phyloP scores from a whole-genome alignment of 2,113 vertebrate genomes.

The Austrofundulus limnaeus region DNA sequence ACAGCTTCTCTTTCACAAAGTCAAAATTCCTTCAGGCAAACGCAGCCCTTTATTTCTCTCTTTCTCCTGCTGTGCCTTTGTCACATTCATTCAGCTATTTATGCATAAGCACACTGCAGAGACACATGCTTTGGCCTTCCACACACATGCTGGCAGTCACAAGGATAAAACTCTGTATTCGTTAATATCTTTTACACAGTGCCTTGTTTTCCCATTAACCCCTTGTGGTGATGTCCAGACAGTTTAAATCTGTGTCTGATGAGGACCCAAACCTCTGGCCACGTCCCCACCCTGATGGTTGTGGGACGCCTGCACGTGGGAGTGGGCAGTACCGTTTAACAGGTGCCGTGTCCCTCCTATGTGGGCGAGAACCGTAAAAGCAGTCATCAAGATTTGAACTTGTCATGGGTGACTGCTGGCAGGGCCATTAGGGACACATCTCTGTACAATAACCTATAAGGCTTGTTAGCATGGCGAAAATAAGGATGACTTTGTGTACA shows the following conservation, averaged over 20 bases:
- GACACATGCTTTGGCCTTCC: slow-evolving; percentile 40
- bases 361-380: slow-evolving; percentile 65
- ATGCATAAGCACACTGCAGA: slow-evolving; percentile 46
- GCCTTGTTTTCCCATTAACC: slow-evolving; percentile 62
- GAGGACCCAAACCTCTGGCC: slow-evolving; percentile 28
- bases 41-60: slow-evolving; percentile 39
- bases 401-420: slow-evolving; percentile 78
- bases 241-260: slow-evolving; percentile 59
- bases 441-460: slow-evolving; percentile 71
- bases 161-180: slow-evolving; percentile 30
- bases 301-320: slow-evolving; percentile 51
- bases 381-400: slow-evolving; percentile 77
- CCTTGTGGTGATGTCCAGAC: slow-evolving; percentile 60
- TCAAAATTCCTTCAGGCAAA: slow-evolving; percentile 62
- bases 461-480: slow-evolving; percentile 68
- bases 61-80: slow-evolving; percentile 60
- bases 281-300: slow-evolving; percentile 24
- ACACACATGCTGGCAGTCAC: slow-evolving; percentile 32
- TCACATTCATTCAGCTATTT: slow-evolving; percentile 56
- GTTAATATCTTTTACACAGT: slow-evolving; percentile 46
- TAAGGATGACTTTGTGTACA: slow-evolving; percentile 44
- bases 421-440: slow-evolving; percentile 75
- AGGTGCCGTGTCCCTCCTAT: slow-evolving; percentile 70
- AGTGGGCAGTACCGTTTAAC: slow-evolving; percentile 67
- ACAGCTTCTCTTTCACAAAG: slow-evolving; percentile 41